Evolutionary conservation across 64 coral and sea anemone genomes (phyloP), one percentile per base, ranked within the genome.

Genomic region (Acropora tenuis): DNA sequence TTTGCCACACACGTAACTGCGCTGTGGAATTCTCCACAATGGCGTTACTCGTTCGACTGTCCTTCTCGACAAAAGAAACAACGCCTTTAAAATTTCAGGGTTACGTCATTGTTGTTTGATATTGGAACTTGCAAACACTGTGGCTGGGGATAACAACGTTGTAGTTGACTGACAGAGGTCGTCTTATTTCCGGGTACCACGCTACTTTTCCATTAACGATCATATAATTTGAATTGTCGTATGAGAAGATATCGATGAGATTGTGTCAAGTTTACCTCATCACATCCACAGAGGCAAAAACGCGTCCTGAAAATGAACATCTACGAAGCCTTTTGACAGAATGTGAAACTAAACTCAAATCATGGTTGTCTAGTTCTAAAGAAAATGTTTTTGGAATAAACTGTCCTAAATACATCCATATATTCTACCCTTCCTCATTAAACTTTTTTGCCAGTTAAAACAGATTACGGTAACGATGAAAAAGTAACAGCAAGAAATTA

Each of bases 121-220:
- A 5, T 55, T 4, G 52, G 52, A 55, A 55, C 0, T 55, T 55
- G 52, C 3, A 10, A 55, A 55, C 10, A 55, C 52, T 7, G 4
- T 55, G 52, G 1, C 52, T 55, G 3, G 5, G 5, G 52, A 55
- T 55, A 55, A 55, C 52, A 5, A 55, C 1, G 52, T 55, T 10
- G 15, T 90, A 30, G 0, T 40, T 91, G 45, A 77, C 41, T 20
- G 73, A 65, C 59, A 97, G 95, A 71, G 92, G 95, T 16, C 88
- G 73, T 78, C 6, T 97, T 42, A 50, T 97, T 4, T 77, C 92
- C 79, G 92, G 95, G 30, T 30, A 97, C 92, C 88, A 97, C 76
- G 75, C 30, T 30, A 30, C 30, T 30, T 30, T 30, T 0, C 30
- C 30, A 30, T 30, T 30, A 30, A 0, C 30, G 30, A 30, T 30